These are phyloP conservation scores for Neotoxoptera formosana DNA, from an alignment of 1,140 invertebrate genomes.

Conservation along the genomic window DNA sequence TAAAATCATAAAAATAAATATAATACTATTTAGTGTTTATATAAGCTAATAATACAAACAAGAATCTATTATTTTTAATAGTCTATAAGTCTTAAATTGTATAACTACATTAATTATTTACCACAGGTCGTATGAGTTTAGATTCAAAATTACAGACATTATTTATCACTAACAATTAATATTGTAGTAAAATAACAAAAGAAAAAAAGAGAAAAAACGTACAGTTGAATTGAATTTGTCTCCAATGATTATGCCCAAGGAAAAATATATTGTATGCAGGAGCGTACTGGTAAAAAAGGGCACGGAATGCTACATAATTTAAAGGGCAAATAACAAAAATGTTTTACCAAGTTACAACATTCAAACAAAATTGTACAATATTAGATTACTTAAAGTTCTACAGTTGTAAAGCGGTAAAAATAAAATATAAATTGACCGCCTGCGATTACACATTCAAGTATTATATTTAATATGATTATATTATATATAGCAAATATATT, in stretches of 20 bases:
- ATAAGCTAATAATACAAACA: neutral
- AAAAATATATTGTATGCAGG: neutral
- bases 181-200: neutral
- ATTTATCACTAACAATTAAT: neutral
- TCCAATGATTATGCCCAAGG: neutral
- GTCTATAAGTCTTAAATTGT: neutral
- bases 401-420: too few relatives aligned
- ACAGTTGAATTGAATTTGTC: neutral
- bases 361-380: too few relatives aligned
- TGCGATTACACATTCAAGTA: too few relatives aligned
- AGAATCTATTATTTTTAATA: neutral
- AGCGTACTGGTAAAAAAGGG: too few relatives aligned
- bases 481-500: too few relatives aligned
- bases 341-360: too few relatives aligned
- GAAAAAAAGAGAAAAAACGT: neutral
- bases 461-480: too few relatives aligned
- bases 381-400: too few relatives aligned
- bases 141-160: neutral
- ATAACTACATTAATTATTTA: neutral
- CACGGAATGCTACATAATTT: too few relatives aligned
- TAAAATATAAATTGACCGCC: too few relatives aligned
- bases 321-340: too few relatives aligned
- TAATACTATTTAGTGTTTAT: neutral
- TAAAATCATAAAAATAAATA: neutral
- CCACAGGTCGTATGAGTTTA: neutral